Percentiles rank a stretch among this genome's conserved stretches.
Evolutionary conservation across 2,888 invertebrate species (phyloP).

Genomic region (Philonicus albiceps): DNA sequence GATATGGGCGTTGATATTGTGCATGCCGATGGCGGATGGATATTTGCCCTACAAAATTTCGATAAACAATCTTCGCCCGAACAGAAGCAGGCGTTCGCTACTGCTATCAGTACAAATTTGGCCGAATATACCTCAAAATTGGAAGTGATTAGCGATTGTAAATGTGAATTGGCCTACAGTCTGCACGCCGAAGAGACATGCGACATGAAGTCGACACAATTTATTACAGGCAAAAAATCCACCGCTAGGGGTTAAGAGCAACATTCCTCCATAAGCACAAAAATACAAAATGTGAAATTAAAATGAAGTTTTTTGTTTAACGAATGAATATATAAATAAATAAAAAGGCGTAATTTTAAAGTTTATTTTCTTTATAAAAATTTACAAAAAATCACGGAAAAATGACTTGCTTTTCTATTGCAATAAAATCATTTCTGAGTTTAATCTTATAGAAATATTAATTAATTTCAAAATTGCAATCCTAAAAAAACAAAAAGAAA

Average conservation of each 20-base stretch:
- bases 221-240: conserved; percentile 53
- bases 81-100: conserved; percentile 56
- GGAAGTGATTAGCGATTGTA: conserved; percentile 58
- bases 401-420: too few species aligned
- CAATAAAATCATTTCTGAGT: too few species aligned
- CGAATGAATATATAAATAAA: background rate
- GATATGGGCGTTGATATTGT: conserved; percentile 76
- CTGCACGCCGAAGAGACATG: conserved; percentile 59
- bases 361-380: background rate
- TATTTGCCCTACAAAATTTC: conserved; percentile 59
- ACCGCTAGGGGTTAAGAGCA: conserved; percentile 41
- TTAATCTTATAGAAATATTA: too few species aligned
- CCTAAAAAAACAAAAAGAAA: too few species aligned
- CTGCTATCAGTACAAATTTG: conserved; percentile 56
- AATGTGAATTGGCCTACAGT: conserved; percentile 54
- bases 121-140: conserved; percentile 61
- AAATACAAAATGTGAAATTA: background rate
- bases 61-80: conserved; percentile 53
- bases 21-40: conserved; percentile 63
- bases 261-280: background rate
- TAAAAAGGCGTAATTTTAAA: background rate
- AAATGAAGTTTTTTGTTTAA: background rate
- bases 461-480: too few species aligned
- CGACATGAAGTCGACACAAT: conserved; percentile 55
- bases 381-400: too few species aligned